phyloP scores from a whole-genome alignment of 2,888 invertebrate species.

The Erebia palarica region DNA sequence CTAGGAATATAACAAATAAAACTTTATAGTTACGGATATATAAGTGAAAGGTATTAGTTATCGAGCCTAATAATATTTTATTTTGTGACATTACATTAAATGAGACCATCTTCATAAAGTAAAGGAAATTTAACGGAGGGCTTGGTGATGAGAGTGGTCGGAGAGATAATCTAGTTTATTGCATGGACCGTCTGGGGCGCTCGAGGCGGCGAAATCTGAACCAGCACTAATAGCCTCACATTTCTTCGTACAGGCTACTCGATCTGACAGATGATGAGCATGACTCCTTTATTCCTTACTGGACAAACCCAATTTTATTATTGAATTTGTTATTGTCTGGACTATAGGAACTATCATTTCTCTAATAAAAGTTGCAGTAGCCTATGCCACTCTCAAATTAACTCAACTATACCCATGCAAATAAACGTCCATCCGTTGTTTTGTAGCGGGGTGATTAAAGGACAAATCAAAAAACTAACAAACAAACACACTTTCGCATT shows the following conservation, averaged over 20 bases:
- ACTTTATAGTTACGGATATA: conserved; percentile 9
- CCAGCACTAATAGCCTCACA: conserved; percentile 70
- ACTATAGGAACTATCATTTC: not conserved
- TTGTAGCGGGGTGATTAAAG: too few species aligned
- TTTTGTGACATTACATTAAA: conserved; percentile 28
- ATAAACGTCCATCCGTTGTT: too few species aligned
- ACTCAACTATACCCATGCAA: too few species aligned
- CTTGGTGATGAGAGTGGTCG: conserved; percentile 55
- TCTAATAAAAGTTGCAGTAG: not conserved
- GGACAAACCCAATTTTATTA: conserved; percentile 13
- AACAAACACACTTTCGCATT: too few species aligned
- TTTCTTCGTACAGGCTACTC: conserved; percentile 68
- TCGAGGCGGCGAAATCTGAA: conserved; percentile 52
- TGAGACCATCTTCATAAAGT: conserved; percentile 33
- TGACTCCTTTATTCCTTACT: conserved; percentile 12
- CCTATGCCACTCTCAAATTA: too few species aligned
- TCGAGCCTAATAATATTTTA: conserved; percentile 25
- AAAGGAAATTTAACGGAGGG: conserved; percentile 50
- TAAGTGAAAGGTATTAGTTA: conserved; percentile 24
- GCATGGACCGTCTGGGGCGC: conserved; percentile 55
- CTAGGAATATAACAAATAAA: conserved; percentile 1
- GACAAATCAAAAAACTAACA: too few species aligned
- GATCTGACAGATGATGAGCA: conserved; percentile 64
- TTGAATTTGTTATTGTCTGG: not conserved
- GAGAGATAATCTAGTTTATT: conserved; percentile 70